phyloP scores from a whole-genome alignment of 2,888 invertebrate genomes.

The Spatulosminthurus flaviceps region DNA sequence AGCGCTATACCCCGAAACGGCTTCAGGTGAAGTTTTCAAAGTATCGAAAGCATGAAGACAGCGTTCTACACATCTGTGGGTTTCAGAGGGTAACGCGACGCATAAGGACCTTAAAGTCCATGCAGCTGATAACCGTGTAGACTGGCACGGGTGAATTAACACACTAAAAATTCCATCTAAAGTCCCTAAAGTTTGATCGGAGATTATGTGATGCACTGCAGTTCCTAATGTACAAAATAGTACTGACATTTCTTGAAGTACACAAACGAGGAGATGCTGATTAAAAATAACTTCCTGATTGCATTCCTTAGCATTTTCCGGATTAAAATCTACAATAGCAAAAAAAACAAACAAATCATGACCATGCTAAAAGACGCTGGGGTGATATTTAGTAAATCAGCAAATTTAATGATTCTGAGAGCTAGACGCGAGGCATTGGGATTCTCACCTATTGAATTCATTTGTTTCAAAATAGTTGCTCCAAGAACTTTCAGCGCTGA shows the following conservation, averaged over 20 bases:
- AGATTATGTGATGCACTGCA: conserved; percentile 87
- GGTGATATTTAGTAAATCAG: too few species aligned
- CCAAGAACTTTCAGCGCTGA: conserved; percentile 94
- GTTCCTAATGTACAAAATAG: conserved; percentile 92
- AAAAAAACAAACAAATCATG: not conserved
- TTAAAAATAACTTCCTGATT: conserved; percentile 90
- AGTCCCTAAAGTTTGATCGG: conserved; percentile 82
- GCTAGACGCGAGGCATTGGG: too few species aligned
- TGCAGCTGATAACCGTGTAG: conserved; percentile 91
- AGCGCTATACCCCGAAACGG: conserved; percentile 87
- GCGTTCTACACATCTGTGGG: conserved; percentile 58
- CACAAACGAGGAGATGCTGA: conserved; percentile 91
- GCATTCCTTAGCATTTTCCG: conserved; percentile 89
- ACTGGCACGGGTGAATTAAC: conserved; percentile 87
- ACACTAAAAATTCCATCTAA: conserved; percentile 83
- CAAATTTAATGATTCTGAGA: too few species aligned
- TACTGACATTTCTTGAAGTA: conserved; percentile 91
- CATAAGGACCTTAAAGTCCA: conserved; percentile 94
- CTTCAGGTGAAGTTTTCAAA: conserved; percentile 87
- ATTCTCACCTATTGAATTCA: conserved; percentile 80
- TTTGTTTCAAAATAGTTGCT: conserved; percentile 89
- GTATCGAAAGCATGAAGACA: conserved; percentile 89
- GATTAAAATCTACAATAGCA: conserved; percentile 77
- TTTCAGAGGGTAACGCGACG: conserved; percentile 91
- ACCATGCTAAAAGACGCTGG: conserved; percentile 1